Conservation (phyloP, 2,113 vertebrate genomes). For the Silurus asotus region DNA sequence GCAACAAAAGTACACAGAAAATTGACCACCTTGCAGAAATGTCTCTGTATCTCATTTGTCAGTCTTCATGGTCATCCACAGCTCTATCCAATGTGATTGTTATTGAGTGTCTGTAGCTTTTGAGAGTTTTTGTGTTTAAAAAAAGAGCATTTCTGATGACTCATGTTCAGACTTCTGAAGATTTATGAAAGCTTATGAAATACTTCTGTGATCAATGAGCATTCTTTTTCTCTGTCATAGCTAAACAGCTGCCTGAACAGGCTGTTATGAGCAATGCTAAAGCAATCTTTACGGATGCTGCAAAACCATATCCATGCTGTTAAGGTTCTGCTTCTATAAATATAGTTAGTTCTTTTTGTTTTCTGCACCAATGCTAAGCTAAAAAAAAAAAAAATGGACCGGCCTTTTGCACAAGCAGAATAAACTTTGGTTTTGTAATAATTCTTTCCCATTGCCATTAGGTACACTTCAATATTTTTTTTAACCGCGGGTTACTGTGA, state of each 20-base stretch:
- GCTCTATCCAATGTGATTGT: background rate
- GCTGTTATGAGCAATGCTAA: background rate
- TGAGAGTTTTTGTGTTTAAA: background rate
- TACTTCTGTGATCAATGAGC: conserved; percentile 8
- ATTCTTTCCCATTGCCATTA: background rate
- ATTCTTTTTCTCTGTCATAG: conserved; percentile 1
- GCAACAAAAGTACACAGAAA: background rate
- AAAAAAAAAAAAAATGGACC: background rate
- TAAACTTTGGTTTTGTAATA: conserved; percentile 4
- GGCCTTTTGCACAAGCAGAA: background rate
- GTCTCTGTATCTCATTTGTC: background rate
- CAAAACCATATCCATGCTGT: background rate
- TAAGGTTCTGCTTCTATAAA: conserved; percentile 1
- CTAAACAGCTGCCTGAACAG: conserved; percentile 17
- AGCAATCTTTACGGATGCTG: conserved; percentile 8
- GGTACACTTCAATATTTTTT: background rate
- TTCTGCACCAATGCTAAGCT: conserved; percentile 11
- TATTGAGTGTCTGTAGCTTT: background rate
- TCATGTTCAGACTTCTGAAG: conserved; percentile 18
- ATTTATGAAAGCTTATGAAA: conserved; percentile 19
- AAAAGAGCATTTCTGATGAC: background rate
- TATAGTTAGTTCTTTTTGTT: background rate
- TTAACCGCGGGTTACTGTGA: conserved; percentile 4
- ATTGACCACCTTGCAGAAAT: background rate
- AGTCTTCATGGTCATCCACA: background rate